Conservation (phyloP, 2,797 vertebrate genomes). For the Amazonetta brasiliensis region DNA sequence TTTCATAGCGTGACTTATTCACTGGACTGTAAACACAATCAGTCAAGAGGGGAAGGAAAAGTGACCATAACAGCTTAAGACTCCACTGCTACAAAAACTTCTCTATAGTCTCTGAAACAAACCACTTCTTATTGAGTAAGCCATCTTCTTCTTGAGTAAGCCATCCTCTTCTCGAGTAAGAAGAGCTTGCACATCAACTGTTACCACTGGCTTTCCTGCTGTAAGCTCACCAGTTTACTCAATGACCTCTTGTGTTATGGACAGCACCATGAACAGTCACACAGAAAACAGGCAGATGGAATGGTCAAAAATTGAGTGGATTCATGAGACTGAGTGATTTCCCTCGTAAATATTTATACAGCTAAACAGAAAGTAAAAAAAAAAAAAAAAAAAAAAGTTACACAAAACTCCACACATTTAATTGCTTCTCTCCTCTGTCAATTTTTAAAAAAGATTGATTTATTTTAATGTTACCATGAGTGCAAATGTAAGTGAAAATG, state of each 20-base stretch:
- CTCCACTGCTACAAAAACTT: neutral
- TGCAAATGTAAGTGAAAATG: neutral
- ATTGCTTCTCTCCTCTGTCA: neutral
- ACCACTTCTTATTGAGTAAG: neutral
- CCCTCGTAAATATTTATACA: neutral
- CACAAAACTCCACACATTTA: neutral
- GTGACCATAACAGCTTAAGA: neutral
- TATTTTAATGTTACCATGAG: neutral
- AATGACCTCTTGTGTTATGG: rapidly evolving
- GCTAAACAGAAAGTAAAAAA: neutral
- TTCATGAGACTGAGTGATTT: neutral
- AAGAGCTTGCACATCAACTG: neutral
- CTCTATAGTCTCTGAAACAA: neutral
- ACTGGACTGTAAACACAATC: neutral
- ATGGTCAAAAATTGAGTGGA: neutral
- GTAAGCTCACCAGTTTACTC: rapidly evolving
- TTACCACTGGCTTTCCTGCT: neutral
- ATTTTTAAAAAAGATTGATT: neutral
- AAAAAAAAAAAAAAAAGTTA: neutral
- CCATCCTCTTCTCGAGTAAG: neutral
- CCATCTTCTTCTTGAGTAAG: neutral
- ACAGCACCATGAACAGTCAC: neutral
- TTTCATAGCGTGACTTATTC: neutral
- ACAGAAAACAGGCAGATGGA: neutral
- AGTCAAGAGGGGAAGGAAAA: neutral